These are phyloP conservation scores for Clarias pachynema DNA, from an alignment of 2,797 vertebrate species.

Conservation along the genomic window DNA sequence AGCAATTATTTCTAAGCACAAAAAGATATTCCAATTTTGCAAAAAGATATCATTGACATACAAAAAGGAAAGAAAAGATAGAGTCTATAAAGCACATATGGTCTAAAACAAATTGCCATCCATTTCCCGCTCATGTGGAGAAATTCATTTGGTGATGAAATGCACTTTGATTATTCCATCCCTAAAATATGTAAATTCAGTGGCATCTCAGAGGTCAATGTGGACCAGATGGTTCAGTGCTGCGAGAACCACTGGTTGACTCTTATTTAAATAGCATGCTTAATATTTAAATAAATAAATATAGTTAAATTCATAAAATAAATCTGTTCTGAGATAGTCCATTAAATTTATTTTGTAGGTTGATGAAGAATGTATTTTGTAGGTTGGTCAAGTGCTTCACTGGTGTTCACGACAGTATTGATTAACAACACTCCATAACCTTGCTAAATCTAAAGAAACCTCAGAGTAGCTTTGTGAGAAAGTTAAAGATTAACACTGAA, in stretches of 20 bases:
- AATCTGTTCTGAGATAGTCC: background rate
- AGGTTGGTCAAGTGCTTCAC: background rate
- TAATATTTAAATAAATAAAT: background rate
- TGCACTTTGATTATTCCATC: background rate
- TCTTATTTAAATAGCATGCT: background rate
- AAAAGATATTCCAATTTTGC: background rate
- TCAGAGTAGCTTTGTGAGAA: background rate
- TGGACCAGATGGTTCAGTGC: background rate
- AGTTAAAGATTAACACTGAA: too few relatives aligned
- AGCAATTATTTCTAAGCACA: background rate
- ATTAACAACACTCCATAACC: background rate
- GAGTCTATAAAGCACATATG: background rate
- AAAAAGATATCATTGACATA: background rate
- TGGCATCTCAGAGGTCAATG: background rate
- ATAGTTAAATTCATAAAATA: background rate
- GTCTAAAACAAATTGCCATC: background rate
- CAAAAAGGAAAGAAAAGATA: background rate
- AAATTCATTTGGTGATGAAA: background rate
- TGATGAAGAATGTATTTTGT: background rate
- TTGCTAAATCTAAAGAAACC: background rate
- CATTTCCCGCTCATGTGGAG: constrained; percentile 11
- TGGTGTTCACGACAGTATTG: background rate
- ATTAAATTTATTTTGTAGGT: background rate
- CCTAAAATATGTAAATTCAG: background rate
- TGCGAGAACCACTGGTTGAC: too few relatives aligned